Conservation (phyloP, 2,113 vertebrate species). For the Solea senegalensis region DNA sequence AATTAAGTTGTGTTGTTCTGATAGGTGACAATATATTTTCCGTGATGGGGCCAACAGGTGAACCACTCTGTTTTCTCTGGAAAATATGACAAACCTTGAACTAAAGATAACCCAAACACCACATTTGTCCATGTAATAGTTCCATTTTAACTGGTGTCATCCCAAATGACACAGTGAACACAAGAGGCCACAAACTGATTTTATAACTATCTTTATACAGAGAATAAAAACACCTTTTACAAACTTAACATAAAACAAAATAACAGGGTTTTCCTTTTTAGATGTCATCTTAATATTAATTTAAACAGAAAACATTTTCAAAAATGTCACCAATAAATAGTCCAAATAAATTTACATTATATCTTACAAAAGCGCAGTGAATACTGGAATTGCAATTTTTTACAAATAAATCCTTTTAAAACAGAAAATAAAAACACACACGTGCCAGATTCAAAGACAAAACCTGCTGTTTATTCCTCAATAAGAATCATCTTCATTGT, state of each 20-base stretch:
- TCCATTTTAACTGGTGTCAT: not conserved
- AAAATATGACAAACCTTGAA: too few species aligned
- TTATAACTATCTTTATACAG: slow-evolving; percentile 80
- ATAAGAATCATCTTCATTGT: slow-evolving; percentile 25
- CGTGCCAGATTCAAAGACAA: slow-evolving; percentile 44
- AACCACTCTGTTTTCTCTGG: too few species aligned
- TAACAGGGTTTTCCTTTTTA: slow-evolving; percentile 61
- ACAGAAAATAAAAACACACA: slow-evolving; percentile 7
- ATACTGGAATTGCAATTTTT: slow-evolving; percentile 73
- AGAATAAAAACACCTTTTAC: slow-evolving; percentile 80
- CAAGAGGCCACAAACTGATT: slow-evolving; percentile 24
- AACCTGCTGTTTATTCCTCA: slow-evolving; percentile 39
- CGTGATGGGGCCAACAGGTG: too few species aligned
- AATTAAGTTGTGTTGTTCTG: too few species aligned
- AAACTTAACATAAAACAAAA: slow-evolving; percentile 75
- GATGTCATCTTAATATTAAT: slow-evolving; percentile 71
- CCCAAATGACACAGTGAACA: slow-evolving; percentile 2
- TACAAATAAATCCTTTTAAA: slow-evolving; percentile 64
- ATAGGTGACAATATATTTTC: too few species aligned
- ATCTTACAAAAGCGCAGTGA: slow-evolving; percentile 80
- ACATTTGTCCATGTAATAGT: too few species aligned
- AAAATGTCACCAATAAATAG: slow-evolving; percentile 84
- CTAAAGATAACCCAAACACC: too few species aligned
- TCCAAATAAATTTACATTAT: slow-evolving; percentile 81
- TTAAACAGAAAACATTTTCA: slow-evolving; percentile 72